Percentiles rank a stretch among this genome's conserved stretches.
Conservation (phyloP, 2,888 invertebrate genomes). For the Sphaeridia pumilis region DNA sequence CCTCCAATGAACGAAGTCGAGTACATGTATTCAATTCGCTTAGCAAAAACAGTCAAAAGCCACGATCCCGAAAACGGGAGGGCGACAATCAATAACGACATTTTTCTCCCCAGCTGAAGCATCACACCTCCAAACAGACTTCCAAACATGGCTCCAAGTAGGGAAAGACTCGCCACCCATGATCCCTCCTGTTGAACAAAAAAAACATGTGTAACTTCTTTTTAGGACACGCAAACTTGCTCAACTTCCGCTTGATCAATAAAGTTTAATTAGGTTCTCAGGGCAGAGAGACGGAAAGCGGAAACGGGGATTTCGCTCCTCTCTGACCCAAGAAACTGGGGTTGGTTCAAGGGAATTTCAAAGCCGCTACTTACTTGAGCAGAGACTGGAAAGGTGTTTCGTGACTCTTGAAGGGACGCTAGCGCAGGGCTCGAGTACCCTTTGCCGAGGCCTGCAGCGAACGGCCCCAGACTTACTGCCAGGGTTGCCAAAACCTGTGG, state of each 20-base stretch:
- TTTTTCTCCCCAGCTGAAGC: constrained; percentile 59
- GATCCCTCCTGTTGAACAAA: constrained; percentile 55
- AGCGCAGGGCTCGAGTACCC: constrained; percentile 73
- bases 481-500: constrained; percentile 61
- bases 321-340: not conserved
- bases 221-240: not conserved
- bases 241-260: not conserved
- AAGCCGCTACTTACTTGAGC: constrained; percentile 28
- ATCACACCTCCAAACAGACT: constrained; percentile 67
- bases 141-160: constrained; percentile 66
- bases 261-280: not conserved
- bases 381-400: constrained; percentile 34
- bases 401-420: constrained; percentile 56
- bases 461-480: constrained; percentile 65
- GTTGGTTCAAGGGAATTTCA: not conserved
- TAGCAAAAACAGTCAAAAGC: constrained; percentile 66
- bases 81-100: constrained; percentile 57
- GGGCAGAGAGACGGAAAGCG: not conserved
- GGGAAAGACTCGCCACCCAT: constrained; percentile 68
- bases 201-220: constrained; percentile 1
- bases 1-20: constrained; percentile 75
- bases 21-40: constrained; percentile 66
- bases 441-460: constrained; percentile 66
- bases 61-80: constrained; percentile 67
- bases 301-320: not conserved